Evolutionary conservation across 2,888 invertebrate genomes (phyloP), one percentile per base, ranked within the genome.

Genomic region (Leptarthrus brevirostris): DNA sequence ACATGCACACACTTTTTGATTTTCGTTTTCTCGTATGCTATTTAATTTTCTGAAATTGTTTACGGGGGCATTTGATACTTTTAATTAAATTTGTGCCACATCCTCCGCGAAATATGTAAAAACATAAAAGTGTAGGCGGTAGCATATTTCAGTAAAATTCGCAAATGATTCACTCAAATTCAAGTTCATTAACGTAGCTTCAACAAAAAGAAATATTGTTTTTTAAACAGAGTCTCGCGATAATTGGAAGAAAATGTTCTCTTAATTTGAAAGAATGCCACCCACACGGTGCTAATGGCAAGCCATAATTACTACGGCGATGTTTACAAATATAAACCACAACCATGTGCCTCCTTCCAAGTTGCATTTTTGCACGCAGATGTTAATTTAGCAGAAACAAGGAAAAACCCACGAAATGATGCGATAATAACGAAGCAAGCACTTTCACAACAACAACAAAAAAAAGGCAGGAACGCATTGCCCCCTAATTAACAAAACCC

Each of bases 311-410:
- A 20, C 47, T n/a, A 8, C 1, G 2, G 16, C 4, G 12, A 52
- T 52, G 30, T 52, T 49, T 69, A 26, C 34, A 30, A 12, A 20
- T 16, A 18, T 20, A 52, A 8, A 16, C 22, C 8, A 44, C 24
- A 54, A 34, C 16, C 26, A 4, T 30, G 49, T 30, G 49, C 34
- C 34, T 18, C 14, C 6, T 34, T 30, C 12, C 49, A 5, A 1
- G 30, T 69, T 54, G 12, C 52, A 34, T 52, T 52, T 20, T 34
- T 30, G 34, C 69, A 44, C n/a, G 30, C 52, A 69, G 52, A 49
- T 69, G 69, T 69, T 69, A 69, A 69, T 69, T 69, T 16, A 12
- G 12, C 69, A 12, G 30, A 52, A 69, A 64, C 20, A 47, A 44
- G 20, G 24, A n/a, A 30, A 18, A 34, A 58, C n/a, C 20, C 36